A percentile compares a stretch with the other conserved stretches of the same genome.
Conservation (phyloP, 2,888 invertebrate species). For the Ceraclea dissimilis region DNA sequence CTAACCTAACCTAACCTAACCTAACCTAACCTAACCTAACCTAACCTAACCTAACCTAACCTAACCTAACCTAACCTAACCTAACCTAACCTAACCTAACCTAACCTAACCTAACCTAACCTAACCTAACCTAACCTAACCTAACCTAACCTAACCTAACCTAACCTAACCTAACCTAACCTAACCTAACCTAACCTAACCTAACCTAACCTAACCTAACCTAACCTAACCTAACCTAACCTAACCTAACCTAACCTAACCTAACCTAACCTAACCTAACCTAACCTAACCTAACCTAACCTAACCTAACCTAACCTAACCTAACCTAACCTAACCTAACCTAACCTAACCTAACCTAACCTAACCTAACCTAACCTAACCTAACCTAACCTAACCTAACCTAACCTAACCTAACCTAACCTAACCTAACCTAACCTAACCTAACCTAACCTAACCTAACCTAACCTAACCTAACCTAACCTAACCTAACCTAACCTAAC, state of each 20-base stretch:
- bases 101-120: slow-evolving; percentile 2
- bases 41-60: slow-evolving; percentile 2
- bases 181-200: slow-evolving; percentile 2
- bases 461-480: slow-evolving; percentile 10
- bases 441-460: slow-evolving; percentile 11
- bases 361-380: slow-evolving; percentile 2
- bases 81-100: slow-evolving; percentile 2
- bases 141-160: slow-evolving; percentile 2
- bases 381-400: slow-evolving; percentile 8
- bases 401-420: slow-evolving; percentile 12
- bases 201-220: slow-evolving; percentile 2
- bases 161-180: slow-evolving; percentile 2
- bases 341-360: slow-evolving; percentile 2
- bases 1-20: slow-evolving; percentile 2
- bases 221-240: slow-evolving; percentile 2
- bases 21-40: slow-evolving; percentile 2
- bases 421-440: slow-evolving; percentile 11
- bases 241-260: slow-evolving; percentile 2
- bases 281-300: slow-evolving; percentile 2
- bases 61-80: slow-evolving; percentile 2
- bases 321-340: slow-evolving; percentile 2
- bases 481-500: slow-evolving; percentile 12
- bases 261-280: slow-evolving; percentile 2
- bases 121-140: slow-evolving; percentile 2
- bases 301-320: slow-evolving; percentile 2